These are phyloP conservation scores for Hyperopisus bebe DNA, from an alignment of 2,113 vertebrate species.

Conservation along the genomic window DNA sequence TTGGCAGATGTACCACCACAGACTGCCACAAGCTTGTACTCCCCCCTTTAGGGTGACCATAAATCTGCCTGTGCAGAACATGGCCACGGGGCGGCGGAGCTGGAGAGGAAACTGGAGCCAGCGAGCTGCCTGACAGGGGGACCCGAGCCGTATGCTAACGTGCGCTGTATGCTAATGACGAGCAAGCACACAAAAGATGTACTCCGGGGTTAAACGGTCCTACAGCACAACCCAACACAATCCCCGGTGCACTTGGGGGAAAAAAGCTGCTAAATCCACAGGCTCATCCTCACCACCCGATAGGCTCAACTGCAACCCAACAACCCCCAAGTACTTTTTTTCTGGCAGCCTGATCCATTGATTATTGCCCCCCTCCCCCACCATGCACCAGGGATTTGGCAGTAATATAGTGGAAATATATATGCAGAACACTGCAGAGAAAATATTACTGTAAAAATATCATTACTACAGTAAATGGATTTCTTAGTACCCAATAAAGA, in stretches of 20 bases:
- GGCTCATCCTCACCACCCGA: not conserved
- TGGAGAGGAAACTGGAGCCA: not conserved
- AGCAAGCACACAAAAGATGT: not conserved
- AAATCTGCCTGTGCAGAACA: not conserved
- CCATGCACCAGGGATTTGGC: not conserved
- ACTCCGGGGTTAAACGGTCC: not conserved
- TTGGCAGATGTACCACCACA: conserved; percentile 14
- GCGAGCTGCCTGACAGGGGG: not conserved
- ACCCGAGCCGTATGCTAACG: not conserved
- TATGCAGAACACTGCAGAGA: not conserved
- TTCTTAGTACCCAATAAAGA: not conserved
- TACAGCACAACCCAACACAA: not conserved
- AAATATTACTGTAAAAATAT: not conserved
- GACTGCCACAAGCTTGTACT: not conserved
- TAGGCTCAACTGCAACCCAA: not conserved
- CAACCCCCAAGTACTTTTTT: not conserved
- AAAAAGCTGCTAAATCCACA: not conserved
- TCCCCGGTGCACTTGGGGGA: not conserved
- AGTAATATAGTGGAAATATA: not conserved
- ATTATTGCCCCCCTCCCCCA: not conserved
- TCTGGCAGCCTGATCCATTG: not conserved
- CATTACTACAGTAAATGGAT: not conserved
- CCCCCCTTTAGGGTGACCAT: not conserved
- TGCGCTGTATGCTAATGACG: not conserved
- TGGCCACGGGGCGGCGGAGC: not conserved